A percentile compares a stretch with the other conserved stretches of the same genome.
Evolutionary conservation across 2,888 invertebrate genomes (phyloP).

Genomic region (Tanytarsus gracilentus): DNA sequence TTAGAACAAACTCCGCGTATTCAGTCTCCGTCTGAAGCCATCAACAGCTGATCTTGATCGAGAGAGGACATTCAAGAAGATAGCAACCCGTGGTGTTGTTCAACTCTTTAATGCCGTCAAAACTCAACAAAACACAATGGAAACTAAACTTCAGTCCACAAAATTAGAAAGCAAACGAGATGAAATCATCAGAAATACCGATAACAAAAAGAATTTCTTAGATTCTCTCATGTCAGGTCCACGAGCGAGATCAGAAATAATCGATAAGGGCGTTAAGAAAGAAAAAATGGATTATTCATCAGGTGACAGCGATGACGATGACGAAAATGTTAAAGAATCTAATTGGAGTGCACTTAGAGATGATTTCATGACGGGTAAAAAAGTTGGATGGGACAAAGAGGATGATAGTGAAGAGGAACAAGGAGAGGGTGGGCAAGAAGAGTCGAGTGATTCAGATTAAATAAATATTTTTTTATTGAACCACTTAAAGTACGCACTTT

Average conservation of each 20-base stretch:
- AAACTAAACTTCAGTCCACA: slow-evolving; percentile 61
- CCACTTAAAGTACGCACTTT: too few species aligned
- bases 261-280: slow-evolving; percentile 45
- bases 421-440: slow-evolving; percentile 33
- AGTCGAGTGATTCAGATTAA: slow-evolving; percentile 24
- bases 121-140: slow-evolving; percentile 70
- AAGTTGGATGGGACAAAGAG: slow-evolving; percentile 85
- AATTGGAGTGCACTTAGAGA: slow-evolving; percentile 64
- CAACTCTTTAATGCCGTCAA: slow-evolving; percentile 87
- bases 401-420: slow-evolving; percentile 42
- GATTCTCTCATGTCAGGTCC: slow-evolving; percentile 64
- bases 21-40: slow-evolving; percentile 59
- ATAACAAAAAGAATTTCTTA: slow-evolving; percentile 61
- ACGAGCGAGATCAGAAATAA: slow-evolving; percentile 48
- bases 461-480: too few species aligned
- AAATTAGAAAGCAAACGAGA: slow-evolving; percentile 68
- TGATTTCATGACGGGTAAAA: slow-evolving; percentile 82
- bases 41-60: slow-evolving; percentile 63
- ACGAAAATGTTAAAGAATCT: slow-evolving; percentile 41
- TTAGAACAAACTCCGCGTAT: slow-evolving; percentile 14
- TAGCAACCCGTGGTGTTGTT: slow-evolving; percentile 87
- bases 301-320: slow-evolving; percentile 44
- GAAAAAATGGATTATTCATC: slow-evolving; percentile 11
- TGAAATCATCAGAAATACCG: slow-evolving; percentile 63
- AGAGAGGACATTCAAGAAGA: slow-evolving; percentile 67